Base-by-base conservation (phyloP, 35 echinoderm and acorn worm genomes). In the Patiria miniata region DNA sequence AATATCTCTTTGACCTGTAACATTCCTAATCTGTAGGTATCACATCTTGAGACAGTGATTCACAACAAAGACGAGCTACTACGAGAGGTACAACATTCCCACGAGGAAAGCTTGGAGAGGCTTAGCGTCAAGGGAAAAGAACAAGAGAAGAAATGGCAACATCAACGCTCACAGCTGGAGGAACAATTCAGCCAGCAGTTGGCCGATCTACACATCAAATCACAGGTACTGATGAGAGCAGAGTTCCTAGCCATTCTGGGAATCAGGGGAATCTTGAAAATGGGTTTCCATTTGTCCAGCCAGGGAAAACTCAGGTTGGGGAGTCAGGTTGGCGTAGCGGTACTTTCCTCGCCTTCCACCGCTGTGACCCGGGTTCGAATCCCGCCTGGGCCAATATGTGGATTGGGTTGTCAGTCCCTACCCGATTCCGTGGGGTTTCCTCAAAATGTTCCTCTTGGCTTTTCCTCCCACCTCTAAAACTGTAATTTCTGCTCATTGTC, bases 141-240 rank as follows among this genome's bases (percentile, higher is more conserved):
- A 59, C 94, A 79, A 33, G 95, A 97, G 44, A 61, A 89, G 81
- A 79, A 88, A 26, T 93, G 95, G 95, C 29, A 37, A n/a, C 83
- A 51, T 16, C 83, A 97, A 65, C 83, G 92, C 40, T 39, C 53
- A 19, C 87, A 92, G 30, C 68, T 95, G 30, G 96, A 99, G 86
- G 77, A 94, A 79, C 89, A 88, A n/a, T 99, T 88, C 44, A 90
- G 82, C 40, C 91, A 86, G 33, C 85, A 95, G 23, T 81, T 99
- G 44, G 77, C 83, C 14, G 92, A 99, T 36, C 83, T 99, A 10
- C 90, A 92, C 61, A 57, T 47, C 26, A 99, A 89, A 77, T 82
- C 96, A 85, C 81, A 89, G 93, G 96, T 97, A 78, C 9, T 79
- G 29, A 29, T 69, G 61, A 8, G 7, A 7, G 4, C 12, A 47